Evolutionary conservation across 92 coral and sea anemone genomes (phyloP).

Genomic region (Palythoa caribaeorum): DNA sequence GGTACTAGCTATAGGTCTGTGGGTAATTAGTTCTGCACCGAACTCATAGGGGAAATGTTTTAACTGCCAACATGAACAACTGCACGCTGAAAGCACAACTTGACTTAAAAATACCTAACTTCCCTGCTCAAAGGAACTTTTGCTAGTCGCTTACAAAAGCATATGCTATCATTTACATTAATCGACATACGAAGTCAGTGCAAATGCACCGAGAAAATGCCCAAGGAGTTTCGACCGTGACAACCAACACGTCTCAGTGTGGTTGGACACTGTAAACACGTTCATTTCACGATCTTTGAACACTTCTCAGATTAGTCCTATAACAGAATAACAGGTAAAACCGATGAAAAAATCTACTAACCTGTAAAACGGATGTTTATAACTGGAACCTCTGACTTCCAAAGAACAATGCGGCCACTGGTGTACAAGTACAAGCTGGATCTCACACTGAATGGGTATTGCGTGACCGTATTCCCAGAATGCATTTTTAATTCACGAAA

Average conservation of each 20-base stretch:
- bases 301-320: neutral
- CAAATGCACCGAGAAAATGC: too few relatives aligned
- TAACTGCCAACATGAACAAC: too few relatives aligned
- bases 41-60: too few relatives aligned
- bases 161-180: too few relatives aligned
- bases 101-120: too few relatives aligned
- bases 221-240: neutral
- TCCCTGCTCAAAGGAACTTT: too few relatives aligned
- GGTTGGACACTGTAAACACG: neutral
- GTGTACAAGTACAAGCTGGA: neutral
- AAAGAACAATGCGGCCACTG: neutral
- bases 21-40: too few relatives aligned
- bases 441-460: neutral
- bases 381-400: neutral
- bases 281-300: neutral
- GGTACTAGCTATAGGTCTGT: too few relatives aligned
- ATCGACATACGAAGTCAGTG: too few relatives aligned
- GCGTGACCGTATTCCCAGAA: constrained; percentile 7
- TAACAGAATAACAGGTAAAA: neutral
- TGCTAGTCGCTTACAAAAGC: too few relatives aligned
- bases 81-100: too few relatives aligned
- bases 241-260: neutral
- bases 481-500: neutral
- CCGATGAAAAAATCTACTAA: neutral
- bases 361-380: neutral